Evolutionary conservation across 2,888 invertebrate species (phyloP), one percentile per base, ranked within the genome.

Genomic region (Polymixis flavicincta): DNA sequence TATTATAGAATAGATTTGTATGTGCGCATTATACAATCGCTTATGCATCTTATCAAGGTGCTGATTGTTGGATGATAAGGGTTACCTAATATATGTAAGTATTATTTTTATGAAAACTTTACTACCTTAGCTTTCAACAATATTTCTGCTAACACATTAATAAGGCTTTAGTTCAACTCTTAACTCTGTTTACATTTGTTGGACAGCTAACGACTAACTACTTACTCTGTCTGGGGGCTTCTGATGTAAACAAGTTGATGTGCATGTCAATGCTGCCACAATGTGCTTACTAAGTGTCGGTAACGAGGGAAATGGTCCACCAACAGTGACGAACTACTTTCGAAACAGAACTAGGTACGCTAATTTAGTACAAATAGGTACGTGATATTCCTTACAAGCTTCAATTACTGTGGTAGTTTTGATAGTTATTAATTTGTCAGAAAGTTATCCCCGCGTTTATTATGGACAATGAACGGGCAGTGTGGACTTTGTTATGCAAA

Each of bases 241-340:
- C 54, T 74, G 72, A 65, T 61, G 71, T 81, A 72, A 81, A 81
- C 82, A 77, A 70, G 52, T 69, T 50, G 48, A 59, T 71, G 63
- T 66, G 63, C 54, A 70, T 37, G 69, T 68, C 55, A 60, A 74
- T 68, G 69, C 77, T 50, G 52, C 48, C 75, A 77, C 66, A 73
- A 70, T 52, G 77, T 85, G 76, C 76, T 71, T 67, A 76, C 78
- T 78, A 78, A 80, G 74, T 77, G 73, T 22, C 17, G 17, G 68
- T 76, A 83, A 79, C 76, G 82, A 87, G 85, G 80, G 84, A 89
- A 91, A 87, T 85, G 83, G 82, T 83, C 81, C 86, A 87, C 85
- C 86, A 82, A 80, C 76, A 82, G 28, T 73, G 70, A 84, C 71
- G 63, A 69, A 52, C 59, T 78, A 28, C 74, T 71, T 72, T 67